These are phyloP conservation scores for Pipistrellus kuhlii DNA, from an alignment of 2,797 vertebrate species.

Conservation along the genomic window DNA sequence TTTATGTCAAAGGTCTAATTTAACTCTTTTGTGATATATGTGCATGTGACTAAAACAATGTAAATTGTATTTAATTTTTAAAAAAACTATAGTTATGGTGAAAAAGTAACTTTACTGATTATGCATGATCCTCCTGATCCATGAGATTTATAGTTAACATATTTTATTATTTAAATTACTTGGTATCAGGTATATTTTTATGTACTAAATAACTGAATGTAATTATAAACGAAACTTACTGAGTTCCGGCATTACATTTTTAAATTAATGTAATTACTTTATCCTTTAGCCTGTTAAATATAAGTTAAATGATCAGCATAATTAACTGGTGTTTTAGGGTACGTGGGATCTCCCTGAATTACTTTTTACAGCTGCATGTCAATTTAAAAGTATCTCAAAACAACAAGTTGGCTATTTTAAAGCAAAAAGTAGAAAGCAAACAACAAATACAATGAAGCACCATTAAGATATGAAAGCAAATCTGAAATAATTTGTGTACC, in stretches of 20 bases:
- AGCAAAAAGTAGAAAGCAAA: background rate
- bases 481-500: background rate
- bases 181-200: slow-evolving; percentile 19
- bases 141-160: background rate
- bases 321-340: background rate
- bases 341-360: background rate
- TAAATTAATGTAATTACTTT: slow-evolving; percentile 50
- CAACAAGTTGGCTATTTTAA: slow-evolving; percentile 28
- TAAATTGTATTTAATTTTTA: background rate
- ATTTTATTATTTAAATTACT: background rate
- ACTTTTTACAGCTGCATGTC: slow-evolving; percentile 4
- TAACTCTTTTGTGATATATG: background rate
- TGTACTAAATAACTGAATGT: background rate
- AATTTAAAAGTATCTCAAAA: slow-evolving; percentile 24
- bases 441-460: background rate
- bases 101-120: background rate
- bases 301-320: slow-evolving; percentile 47
- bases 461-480: slow-evolving; percentile 49
- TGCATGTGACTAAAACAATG: background rate
- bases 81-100: background rate
- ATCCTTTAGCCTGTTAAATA: background rate
- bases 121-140: background rate
- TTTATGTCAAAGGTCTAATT: slow-evolving; percentile 10
- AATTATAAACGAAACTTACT: slow-evolving; percentile 28
- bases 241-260: slow-evolving; percentile 20